Evolutionary conservation across 2,113 vertebrate genomes (phyloP), one percentile per base, ranked within the genome.

Genomic region (Heterotis niloticus): DNA sequence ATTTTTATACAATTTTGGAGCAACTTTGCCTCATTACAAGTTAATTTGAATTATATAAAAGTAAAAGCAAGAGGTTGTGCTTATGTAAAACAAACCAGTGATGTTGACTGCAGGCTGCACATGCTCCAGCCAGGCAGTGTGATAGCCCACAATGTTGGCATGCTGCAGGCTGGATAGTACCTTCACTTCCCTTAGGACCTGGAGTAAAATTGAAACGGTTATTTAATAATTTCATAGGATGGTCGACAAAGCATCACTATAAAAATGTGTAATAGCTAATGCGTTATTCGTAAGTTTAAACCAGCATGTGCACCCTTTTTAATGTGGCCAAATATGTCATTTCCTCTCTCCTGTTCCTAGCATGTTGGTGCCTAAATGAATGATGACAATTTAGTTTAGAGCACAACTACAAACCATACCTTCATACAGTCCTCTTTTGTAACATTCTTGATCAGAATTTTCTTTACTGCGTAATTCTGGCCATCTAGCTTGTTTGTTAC

Each of bases 111-210:
- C 67, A 56, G 92, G 89, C 69, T 98, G 95, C 79, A 97, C 94
- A 18, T 98, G 95, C 20, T 99, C 98, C 91, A 99, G 95, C 98
- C 98, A 99, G 0, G 98, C 96, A 3, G 97, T 98, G 89, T 99
- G 97, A 81, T 99, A 99, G 7, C 97, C 98, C 0, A 99, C 96
- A 0, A 99, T 92, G 66, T 93, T 94, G 5, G 91, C 88, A 66
- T 99, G 96, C 83, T 98, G 96, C 57, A 99, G 91, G 44, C 96
- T 95, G 10, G 98, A 96, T 83, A 99, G 86, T 54, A 99, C 91
- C 88, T 99, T 99, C 18, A 97, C 98, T 86, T 99, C 98, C 73
- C 96, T 91, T 1, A 99, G 92, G 0, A 99, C 96, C 98, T 99
- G 54, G 0, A 84, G 78, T 13, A 82, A 75, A 72, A 57, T 34